These are phyloP conservation scores for Hemicordylus capensis DNA, from an alignment of 2,113 vertebrate genomes.

Conservation along the genomic window DNA sequence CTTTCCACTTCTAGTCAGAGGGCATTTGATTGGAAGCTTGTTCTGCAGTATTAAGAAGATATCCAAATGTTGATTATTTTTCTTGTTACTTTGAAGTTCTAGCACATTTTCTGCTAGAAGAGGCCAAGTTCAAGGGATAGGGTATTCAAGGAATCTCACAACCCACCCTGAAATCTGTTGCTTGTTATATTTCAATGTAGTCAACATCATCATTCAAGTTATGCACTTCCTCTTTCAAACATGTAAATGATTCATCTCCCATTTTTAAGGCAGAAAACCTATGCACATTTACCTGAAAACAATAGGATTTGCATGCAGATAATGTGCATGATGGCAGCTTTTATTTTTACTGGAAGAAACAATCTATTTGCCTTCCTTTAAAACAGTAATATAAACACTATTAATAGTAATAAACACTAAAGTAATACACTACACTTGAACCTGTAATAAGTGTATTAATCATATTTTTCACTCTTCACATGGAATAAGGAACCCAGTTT, in stretches of 20 bases:
- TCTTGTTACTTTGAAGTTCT: slow-evolving; percentile 40
- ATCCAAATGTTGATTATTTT: slow-evolving; percentile 4
- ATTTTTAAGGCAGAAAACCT: slow-evolving; percentile 3
- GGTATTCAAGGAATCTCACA: slow-evolving; percentile 38
- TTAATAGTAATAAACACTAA: too few relatives aligned
- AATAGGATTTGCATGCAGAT: not conserved
- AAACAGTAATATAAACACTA: not conserved
- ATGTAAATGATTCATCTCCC: slow-evolving; percentile 5
- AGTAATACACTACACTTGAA: slow-evolving; percentile 1
- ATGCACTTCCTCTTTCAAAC: not conserved
- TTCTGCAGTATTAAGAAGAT: not conserved
- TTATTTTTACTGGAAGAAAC: slow-evolving; percentile 25
- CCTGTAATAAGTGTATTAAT: slow-evolving; percentile 3
- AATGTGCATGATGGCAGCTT: not conserved
- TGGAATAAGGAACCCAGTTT: not conserved
- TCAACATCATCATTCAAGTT: slow-evolving; percentile 47
- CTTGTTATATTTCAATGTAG: slow-evolving; percentile 50
- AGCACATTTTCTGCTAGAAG: slow-evolving; percentile 27
- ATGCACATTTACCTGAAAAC: not conserved
- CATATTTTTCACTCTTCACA: not conserved
- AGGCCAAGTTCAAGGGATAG: slow-evolving; percentile 23
- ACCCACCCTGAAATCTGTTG: not conserved
- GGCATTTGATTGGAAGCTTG: slow-evolving; percentile 25
- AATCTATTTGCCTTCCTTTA: slow-evolving; percentile 1
- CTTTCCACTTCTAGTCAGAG: slow-evolving; percentile 1